A percentile compares a stretch with the other conserved stretches of the same genome.
These are phyloP conservation scores for Apantesis nais DNA, from an alignment of 2,888 invertebrate genomes.

Conservation along the genomic window DNA sequence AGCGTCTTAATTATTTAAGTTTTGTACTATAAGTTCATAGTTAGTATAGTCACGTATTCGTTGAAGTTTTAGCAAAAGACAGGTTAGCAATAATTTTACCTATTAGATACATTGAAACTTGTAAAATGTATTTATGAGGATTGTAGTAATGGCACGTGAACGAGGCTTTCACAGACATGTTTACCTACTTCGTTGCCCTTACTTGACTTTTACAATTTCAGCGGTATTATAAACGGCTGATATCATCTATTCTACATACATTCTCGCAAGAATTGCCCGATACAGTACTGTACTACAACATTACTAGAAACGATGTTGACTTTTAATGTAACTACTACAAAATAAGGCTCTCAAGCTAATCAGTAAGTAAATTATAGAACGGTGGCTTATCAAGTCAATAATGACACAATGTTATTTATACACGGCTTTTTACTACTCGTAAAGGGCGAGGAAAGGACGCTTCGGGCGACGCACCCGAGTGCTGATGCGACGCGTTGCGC, in stretches of 20 bases:
- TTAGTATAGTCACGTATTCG: too few relatives aligned
- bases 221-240: constrained; percentile 38
- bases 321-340: not conserved
- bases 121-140: not conserved
- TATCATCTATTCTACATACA: constrained; percentile 35
- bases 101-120: not conserved
- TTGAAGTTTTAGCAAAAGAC: not conserved
- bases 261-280: constrained; percentile 28
- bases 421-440: constrained; percentile 25
- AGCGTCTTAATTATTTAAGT: not conserved
- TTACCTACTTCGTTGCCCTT: constrained; percentile 42
- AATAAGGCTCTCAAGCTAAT: constrained; percentile 9
- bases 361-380: constrained; percentile 13
- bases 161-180: constrained; percentile 10
- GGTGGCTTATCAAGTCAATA: constrained; percentile 8
- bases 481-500: constrained; percentile 44
- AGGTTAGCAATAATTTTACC: not conserved
- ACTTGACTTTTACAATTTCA: constrained; percentile 43
- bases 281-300: constrained; percentile 1
- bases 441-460: constrained; percentile 74
- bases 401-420: constrained; percentile 25
- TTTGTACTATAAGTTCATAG: not conserved
- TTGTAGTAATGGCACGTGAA: too few relatives aligned
- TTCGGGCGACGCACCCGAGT: constrained; percentile 70
- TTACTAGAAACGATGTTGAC: not conserved